Percentiles rank a stretch among this genome's conserved stretches.
Evolutionary conservation across 2,113 vertebrate genomes (phyloP).

Genomic region (Panthera uncia): DNA sequence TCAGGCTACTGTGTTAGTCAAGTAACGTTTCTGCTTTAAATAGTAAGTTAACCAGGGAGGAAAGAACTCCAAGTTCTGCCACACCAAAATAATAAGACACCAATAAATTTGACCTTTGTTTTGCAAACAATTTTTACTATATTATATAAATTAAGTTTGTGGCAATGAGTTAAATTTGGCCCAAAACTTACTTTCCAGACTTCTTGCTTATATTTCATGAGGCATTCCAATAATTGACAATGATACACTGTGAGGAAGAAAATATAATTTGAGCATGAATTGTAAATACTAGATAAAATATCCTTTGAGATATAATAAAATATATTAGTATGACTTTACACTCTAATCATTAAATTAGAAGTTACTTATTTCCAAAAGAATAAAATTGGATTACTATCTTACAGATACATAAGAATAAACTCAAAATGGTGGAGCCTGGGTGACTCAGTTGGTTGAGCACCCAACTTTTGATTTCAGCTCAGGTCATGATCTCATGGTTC

Average conservation of each 20-base stretch:
- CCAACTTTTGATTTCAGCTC: too few species aligned
- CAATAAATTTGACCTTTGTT: constrained; percentile 43
- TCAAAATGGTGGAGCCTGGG: neutral
- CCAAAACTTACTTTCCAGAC: constrained; percentile 98
- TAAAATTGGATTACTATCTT: neutral
- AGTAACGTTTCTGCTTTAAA: constrained; percentile 46
- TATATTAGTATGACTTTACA: constrained; percentile 45
- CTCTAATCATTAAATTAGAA: constrained; percentile 26
- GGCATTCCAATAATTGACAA: constrained; percentile 98
- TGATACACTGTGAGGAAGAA: constrained; percentile 93
- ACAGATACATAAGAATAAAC: neutral
- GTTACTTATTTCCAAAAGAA: constrained; percentile 3
- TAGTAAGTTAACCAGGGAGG: constrained; percentile 27
- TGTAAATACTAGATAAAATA: constrained; percentile 60
- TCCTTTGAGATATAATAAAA: constrained; percentile 51
- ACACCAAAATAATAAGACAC: neutral
- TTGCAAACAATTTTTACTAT: constrained; percentile 60
- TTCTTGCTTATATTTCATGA: constrained; percentile 99
- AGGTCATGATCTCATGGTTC: too few species aligned
- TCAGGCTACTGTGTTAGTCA: constrained; percentile 13
- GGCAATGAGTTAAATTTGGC: constrained; percentile 45
- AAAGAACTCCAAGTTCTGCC: constrained; percentile 5
- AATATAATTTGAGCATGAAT: constrained; percentile 69
- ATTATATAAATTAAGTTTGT: constrained; percentile 59
- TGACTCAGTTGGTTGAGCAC: too few species aligned